Percentiles rank a stretch among this genome's conserved stretches.
phyloP scores from a whole-genome alignment of 2,113 vertebrate genomes.

The Actinemys pallida region DNA sequence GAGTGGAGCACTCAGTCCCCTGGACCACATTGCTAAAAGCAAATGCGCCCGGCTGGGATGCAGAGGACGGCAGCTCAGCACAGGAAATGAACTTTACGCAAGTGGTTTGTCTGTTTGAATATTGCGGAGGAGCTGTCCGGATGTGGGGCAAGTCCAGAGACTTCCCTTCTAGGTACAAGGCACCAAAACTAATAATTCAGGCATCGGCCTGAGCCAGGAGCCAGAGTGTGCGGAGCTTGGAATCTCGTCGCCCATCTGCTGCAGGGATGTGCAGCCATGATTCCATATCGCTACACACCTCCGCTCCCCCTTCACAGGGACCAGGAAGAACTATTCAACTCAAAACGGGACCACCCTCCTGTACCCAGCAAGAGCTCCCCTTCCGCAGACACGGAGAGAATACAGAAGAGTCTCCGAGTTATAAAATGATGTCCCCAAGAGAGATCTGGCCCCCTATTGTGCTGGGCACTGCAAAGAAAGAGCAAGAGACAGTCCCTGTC shows the following conservation, averaged over 20 bases:
- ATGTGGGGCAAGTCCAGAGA: constrained; percentile 45
- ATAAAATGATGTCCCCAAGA: neutral
- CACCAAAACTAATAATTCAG: neutral
- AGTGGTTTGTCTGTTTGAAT: neutral
- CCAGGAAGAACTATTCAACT: too few species aligned
- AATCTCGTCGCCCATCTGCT: neutral
- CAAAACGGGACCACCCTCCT: neutral
- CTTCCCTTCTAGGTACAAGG: constrained; percentile 26
- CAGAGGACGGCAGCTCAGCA: neutral
- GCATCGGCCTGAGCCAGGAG: neutral
- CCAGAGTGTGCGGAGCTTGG: neutral
- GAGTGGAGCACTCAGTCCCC: neutral
- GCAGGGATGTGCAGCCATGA: neutral
- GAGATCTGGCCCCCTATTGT: neutral
- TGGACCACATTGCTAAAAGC: neutral
- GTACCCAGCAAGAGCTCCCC: neutral
- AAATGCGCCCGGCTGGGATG: neutral
- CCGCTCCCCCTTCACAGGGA: neutral
- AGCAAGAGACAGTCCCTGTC: neutral
- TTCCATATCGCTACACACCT: neutral
- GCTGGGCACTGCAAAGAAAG: neutral
- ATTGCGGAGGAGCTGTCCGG: constrained; percentile 39
- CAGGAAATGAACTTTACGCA: constrained; percentile 2
- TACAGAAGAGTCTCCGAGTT: neutral
- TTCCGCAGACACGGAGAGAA: neutral